Conservation (phyloP, 2,797 vertebrate genomes). For the Silurus aristotelis region DNA sequence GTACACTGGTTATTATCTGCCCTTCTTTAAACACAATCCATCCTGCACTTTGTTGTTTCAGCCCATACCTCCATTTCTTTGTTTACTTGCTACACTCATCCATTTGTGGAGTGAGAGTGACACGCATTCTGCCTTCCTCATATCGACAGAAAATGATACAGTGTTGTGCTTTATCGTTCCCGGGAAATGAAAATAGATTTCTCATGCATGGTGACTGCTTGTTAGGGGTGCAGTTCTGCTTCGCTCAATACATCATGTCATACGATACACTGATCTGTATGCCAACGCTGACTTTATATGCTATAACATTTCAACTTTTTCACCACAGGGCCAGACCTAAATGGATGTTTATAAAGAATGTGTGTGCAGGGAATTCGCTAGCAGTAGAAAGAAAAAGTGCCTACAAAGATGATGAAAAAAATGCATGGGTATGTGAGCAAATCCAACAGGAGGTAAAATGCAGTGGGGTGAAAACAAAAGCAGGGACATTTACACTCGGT, state of each 20-base stretch:
- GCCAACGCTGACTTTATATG: conserved; percentile 12
- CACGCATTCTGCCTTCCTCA: conserved; percentile 13
- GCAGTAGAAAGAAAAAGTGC: not conserved
- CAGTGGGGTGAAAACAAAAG: not conserved
- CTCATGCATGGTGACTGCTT: conserved; percentile 29
- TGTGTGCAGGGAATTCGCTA: not conserved
- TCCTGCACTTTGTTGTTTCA: not conserved
- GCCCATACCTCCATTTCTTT: not conserved
- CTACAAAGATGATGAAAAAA: not conserved
- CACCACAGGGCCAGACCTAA: not conserved
- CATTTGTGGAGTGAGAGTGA: conserved; percentile 32
- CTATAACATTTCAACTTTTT: not conserved
- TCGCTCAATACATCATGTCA: conserved; percentile 28
- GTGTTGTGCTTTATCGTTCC: conserved; percentile 30
- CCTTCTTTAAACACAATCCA: not conserved
- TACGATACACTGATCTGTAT: not conserved
- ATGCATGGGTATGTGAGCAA: not conserved
- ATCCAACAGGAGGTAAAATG: not conserved
- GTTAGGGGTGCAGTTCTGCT: conserved; percentile 23
- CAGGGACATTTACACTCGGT: not conserved
- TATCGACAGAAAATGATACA: not conserved
- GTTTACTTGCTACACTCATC: conserved; percentile 26
- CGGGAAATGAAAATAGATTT: conserved; percentile 48
- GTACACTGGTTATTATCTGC: conserved; percentile 6
- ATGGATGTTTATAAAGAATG: conserved; percentile 3